These are phyloP conservation scores for Oryzias dopingdopingensis DNA, from an alignment of 2,797 vertebrate species.

Conservation along the genomic window DNA sequence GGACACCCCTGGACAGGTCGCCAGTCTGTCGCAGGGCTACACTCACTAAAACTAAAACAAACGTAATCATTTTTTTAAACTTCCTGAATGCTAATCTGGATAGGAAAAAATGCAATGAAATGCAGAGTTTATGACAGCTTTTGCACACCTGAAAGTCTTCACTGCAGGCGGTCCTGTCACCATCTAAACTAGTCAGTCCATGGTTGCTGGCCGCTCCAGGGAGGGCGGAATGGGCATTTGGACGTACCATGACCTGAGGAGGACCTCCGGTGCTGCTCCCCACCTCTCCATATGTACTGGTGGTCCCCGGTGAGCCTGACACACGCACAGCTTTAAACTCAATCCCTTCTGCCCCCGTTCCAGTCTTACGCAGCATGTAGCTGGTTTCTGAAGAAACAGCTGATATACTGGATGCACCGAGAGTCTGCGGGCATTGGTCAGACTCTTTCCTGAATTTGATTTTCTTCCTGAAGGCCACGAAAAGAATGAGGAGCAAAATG, in stretches of 20 bases:
- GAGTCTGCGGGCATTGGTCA: constrained; percentile 78
- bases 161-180: constrained; percentile 54
- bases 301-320: constrained; percentile 49
- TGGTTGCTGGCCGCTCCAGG: constrained; percentile 47
- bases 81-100: neutral
- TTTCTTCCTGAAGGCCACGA: constrained; percentile 89
- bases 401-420: constrained; percentile 80
- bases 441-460: constrained; percentile 87
- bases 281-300: constrained; percentile 58
- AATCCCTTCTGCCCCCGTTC: constrained; percentile 64
- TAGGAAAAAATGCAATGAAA: neutral
- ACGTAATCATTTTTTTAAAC: no score
- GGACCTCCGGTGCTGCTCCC: constrained; percentile 65
- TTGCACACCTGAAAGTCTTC: constrained; percentile 61
- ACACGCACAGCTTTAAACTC: constrained; percentile 73
- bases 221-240: constrained; percentile 84
- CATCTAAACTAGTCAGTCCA: constrained; percentile 37
- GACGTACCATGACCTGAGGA: constrained; percentile 90
- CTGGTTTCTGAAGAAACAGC: constrained; percentile 86
- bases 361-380: constrained; percentile 72
- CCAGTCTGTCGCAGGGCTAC: no score
- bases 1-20: no score
- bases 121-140: neutral
- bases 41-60: no score
- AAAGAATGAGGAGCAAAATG: constrained; percentile 85